These are phyloP conservation scores for Acronicta aceris DNA, from an alignment of 2,888 invertebrate species.

Conservation along the genomic window DNA sequence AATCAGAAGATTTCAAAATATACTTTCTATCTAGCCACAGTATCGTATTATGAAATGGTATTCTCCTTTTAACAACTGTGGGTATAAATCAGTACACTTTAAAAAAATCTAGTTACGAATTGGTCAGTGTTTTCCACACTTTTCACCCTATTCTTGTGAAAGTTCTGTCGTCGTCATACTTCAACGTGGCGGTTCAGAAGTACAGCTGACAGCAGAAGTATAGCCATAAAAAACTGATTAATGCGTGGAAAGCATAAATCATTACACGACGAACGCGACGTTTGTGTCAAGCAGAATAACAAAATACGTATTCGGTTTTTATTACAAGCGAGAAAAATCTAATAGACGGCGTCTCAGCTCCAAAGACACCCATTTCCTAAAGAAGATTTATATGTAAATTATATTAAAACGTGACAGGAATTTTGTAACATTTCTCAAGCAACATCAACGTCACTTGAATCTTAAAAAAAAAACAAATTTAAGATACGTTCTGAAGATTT, in stretches of 20 bases:
- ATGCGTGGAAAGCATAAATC: constrained; percentile 6
- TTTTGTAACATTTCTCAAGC: constrained; percentile 35
- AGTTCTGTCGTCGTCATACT: too few relatives aligned
- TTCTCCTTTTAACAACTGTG: too few relatives aligned
- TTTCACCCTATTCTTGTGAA: too few relatives aligned
- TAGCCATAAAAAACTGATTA: constrained; percentile 2
- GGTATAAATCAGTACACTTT: too few relatives aligned
- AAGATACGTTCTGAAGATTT: constrained; percentile 24
- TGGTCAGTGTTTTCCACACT: too few relatives aligned
- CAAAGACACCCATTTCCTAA: constrained; percentile 39
- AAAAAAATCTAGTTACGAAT: too few relatives aligned
- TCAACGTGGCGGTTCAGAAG: too few relatives aligned
- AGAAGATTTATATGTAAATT: constrained; percentile 56
- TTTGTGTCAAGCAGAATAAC: constrained; percentile 19
- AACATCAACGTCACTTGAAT: constrained; percentile 42
- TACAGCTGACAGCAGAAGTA: not conserved
- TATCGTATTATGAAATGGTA: too few relatives aligned
- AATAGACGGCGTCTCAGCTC: constrained; percentile 30
- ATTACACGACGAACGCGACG: not conserved
- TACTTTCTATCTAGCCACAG: too few relatives aligned
- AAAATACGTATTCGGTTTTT: constrained; percentile 25
- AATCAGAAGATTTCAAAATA: too few relatives aligned
- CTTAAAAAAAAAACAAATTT: constrained; percentile 31
- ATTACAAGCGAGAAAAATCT: constrained; percentile 28
- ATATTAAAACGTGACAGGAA: constrained; percentile 53